Evolutionary conservation across 1,140 invertebrate genomes (phyloP).

Genomic region (Neotoxoptera formosana): DNA sequence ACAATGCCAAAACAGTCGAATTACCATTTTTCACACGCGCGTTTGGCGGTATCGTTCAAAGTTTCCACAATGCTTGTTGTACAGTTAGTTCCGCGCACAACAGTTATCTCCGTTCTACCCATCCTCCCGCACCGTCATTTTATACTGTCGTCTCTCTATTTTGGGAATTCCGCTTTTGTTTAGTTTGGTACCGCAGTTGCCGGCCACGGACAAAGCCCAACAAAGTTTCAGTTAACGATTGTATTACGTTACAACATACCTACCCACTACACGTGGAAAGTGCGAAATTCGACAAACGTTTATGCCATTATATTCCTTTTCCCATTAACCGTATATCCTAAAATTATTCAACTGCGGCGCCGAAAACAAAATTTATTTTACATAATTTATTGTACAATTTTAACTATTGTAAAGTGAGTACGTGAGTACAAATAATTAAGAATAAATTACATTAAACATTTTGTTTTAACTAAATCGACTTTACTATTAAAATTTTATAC

Average conservation of each 20-base stretch:
- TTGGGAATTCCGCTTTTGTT: slow-evolving; percentile 26
- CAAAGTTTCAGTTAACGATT: slow-evolving; percentile 45
- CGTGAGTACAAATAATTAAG: background rate
- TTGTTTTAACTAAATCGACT: background rate
- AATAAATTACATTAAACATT: background rate
- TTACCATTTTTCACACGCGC: slow-evolving; percentile 27
- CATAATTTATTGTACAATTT: background rate
- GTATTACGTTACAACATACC: background rate
- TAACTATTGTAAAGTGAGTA: background rate
- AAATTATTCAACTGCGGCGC: background rate
- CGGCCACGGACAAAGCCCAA: slow-evolving; percentile 18
- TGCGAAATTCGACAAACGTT: slow-evolving; percentile 38
- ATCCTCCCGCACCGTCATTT: background rate
- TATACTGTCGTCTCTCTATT: background rate
- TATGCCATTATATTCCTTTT: background rate
- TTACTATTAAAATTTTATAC: background rate
- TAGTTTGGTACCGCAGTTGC: background rate
- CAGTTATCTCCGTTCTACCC: slow-evolving; percentile 13
- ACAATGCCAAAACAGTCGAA: slow-evolving; percentile 21
- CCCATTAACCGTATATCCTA: background rate
- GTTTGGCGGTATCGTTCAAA: background rate
- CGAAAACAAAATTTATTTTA: background rate
- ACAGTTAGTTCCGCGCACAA: slow-evolving; percentile 1
- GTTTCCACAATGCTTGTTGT: slow-evolving; percentile 24
- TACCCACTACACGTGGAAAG: background rate